phyloP scores from a whole-genome alignment of 2,888 invertebrate species.

The Ischnura elegans region DNA sequence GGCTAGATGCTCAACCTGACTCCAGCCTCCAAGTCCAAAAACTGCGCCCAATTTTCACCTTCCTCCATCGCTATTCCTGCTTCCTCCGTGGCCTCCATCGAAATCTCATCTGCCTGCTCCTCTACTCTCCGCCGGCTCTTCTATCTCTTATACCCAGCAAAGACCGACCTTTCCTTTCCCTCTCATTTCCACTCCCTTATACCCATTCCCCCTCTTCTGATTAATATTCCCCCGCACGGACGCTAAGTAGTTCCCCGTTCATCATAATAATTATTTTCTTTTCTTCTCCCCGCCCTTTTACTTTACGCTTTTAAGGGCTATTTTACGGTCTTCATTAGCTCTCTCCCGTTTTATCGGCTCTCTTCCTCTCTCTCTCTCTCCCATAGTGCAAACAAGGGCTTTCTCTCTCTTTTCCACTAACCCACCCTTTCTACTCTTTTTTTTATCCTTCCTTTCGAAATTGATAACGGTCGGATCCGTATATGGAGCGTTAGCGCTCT shows the following conservation, averaged over 20 bases:
- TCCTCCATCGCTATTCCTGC: not conserved
- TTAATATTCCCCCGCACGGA: conserved; percentile 31
- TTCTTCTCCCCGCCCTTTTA: not conserved
- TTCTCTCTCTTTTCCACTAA: not conserved
- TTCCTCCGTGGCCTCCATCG: not conserved
- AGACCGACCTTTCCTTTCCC: too few species aligned
- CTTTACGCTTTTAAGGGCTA: conserved; percentile 6
- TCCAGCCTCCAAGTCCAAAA: too few species aligned
- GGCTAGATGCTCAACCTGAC: too few species aligned
- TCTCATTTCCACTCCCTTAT: not conserved
- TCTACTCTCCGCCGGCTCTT: not conserved
- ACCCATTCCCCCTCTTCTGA: not conserved
- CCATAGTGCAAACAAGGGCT: not conserved
- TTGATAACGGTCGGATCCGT: not conserved
- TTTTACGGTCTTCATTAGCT: conserved; percentile 27
- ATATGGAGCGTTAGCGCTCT: not conserved
- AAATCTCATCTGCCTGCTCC: not conserved
- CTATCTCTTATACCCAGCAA: too few species aligned
- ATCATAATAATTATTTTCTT: conserved; percentile 19
- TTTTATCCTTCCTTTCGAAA: not conserved
- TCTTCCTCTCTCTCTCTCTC: too few species aligned
- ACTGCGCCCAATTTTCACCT: too few species aligned
- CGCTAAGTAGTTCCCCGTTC: conserved; percentile 15
- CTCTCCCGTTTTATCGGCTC: not conserved
- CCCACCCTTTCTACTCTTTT: not conserved